Conservation (phyloP, 2,888 invertebrate species). For the Operophtera brumata region DNA sequence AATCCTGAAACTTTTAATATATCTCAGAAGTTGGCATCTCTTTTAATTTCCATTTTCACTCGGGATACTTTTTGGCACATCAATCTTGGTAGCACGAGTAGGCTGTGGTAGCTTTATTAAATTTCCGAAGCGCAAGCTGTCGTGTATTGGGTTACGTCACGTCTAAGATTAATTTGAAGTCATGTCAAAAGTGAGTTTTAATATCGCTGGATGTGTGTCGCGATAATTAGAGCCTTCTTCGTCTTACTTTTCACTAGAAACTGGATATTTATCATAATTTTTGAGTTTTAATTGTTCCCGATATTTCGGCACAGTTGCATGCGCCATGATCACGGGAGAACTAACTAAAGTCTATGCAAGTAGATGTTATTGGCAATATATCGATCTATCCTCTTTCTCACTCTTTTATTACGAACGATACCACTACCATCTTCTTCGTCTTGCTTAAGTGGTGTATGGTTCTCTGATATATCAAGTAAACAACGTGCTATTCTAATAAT, state of each 20-base stretch:
- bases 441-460: not conserved
- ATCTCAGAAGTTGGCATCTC: slow-evolving; percentile 46
- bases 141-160: slow-evolving; percentile 47
- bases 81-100: slow-evolving; percentile 62
- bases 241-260: too few relatives aligned
- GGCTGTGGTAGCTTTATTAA: slow-evolving; percentile 68
- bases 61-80: slow-evolving; percentile 57
- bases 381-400: too few relatives aligned
- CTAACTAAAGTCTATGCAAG: too few relatives aligned
- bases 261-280: too few relatives aligned
- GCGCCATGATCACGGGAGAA: too few relatives aligned
- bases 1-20: slow-evolving; percentile 51
- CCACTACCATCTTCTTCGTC: slow-evolving; percentile 16
- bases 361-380: too few relatives aligned
- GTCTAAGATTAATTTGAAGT: slow-evolving; percentile 66
- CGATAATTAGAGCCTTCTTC: slow-evolving; percentile 41
- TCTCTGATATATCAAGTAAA: too few relatives aligned
- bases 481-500: too few relatives aligned
- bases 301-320: too few relatives aligned
- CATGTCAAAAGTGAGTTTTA: slow-evolving; percentile 58
- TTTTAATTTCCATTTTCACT: slow-evolving; percentile 56
- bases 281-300: too few relatives aligned
- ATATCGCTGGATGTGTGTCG: slow-evolving; percentile 50
- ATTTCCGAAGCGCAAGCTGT: slow-evolving; percentile 56
- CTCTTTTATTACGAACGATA: too few relatives aligned